A percentile compares a stretch with the other conserved stretches of the same genome.
Evolutionary conservation across 2,797 vertebrate genomes (phyloP).

Genomic region (Eleutherodactylus coqui): DNA sequence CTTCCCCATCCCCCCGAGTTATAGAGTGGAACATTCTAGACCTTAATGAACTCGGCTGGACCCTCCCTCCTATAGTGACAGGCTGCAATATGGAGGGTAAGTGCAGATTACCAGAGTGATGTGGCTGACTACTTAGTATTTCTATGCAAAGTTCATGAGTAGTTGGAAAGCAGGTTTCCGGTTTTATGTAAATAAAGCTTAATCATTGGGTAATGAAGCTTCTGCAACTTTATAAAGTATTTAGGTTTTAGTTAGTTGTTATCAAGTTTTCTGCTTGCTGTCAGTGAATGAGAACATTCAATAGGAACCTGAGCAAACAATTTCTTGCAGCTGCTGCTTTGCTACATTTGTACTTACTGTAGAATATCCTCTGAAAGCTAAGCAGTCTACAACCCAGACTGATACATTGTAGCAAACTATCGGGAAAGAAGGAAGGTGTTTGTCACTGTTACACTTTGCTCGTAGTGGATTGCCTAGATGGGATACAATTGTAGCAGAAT

Average conservation of each 20-base stretch:
- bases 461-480: background rate
- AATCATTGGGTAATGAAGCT: background rate
- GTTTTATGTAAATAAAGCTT: background rate
- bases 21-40: slow-evolving; percentile 5
- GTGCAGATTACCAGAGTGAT: background rate
- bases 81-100: slow-evolving; percentile 47
- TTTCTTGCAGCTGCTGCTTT: background rate
- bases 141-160: background rate
- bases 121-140: background rate
- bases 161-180: background rate
- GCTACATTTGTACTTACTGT: background rate
- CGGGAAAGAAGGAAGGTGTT: no score
- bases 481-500: background rate
- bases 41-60: background rate
- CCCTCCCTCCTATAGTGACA: background rate
- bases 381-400: no score
- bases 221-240: background rate
- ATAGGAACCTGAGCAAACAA: background rate
- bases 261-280: background rate
- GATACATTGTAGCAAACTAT: background rate
- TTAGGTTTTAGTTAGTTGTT: background rate
- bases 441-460: background rate
- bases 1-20: background rate
- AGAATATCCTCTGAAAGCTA: no score
- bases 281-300: background rate